These are phyloP conservation scores for Buphagus erythrorhynchus DNA, from an alignment of 2,797 vertebrate genomes.

Conservation along the genomic window DNA sequence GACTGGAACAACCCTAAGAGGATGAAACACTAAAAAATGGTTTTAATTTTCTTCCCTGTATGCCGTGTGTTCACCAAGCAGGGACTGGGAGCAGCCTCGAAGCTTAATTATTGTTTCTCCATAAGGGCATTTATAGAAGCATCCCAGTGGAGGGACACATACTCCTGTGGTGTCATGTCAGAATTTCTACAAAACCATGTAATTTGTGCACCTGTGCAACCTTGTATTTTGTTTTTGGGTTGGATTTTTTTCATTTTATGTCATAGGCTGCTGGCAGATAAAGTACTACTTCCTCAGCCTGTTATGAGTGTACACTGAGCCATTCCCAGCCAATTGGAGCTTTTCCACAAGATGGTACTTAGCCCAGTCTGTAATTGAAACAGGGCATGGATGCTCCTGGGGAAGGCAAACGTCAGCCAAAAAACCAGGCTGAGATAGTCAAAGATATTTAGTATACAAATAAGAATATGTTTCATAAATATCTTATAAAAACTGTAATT, in stretches of 20 bases:
- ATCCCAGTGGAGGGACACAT: fast-evolving
- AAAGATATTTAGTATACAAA: slow-evolving; percentile 71
- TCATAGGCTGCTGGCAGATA: not conserved
- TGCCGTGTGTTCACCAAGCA: not conserved
- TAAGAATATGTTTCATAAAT: slow-evolving; percentile 73
- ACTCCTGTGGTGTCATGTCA: not conserved
- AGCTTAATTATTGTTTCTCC: not conserved
- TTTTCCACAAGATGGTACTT: slow-evolving; percentile 43
- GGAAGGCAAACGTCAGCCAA: not conserved
- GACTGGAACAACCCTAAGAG: not conserved
- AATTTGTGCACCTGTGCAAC: not conserved
- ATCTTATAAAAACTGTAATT: slow-evolving; percentile 73
- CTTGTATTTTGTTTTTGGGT: not conserved
- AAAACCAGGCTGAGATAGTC: slow-evolving; percentile 14
- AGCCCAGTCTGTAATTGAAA: slow-evolving; percentile 54
- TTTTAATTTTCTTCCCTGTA: not conserved
- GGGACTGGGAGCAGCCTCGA: not conserved
- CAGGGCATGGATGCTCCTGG: not conserved
- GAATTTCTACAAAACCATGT: not conserved
- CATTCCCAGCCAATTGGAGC: slow-evolving; percentile 35
- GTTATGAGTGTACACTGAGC: not conserved
- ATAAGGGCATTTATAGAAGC: not conserved
- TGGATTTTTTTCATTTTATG: not conserved
- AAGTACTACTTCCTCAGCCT: not conserved
- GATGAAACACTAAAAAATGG: not conserved